Percentiles rank a stretch among this genome's conserved stretches.
These are phyloP conservation scores for Zeugodacus cucurbitae DNA, from an alignment of 1,140 invertebrate species.

Conservation along the genomic window DNA sequence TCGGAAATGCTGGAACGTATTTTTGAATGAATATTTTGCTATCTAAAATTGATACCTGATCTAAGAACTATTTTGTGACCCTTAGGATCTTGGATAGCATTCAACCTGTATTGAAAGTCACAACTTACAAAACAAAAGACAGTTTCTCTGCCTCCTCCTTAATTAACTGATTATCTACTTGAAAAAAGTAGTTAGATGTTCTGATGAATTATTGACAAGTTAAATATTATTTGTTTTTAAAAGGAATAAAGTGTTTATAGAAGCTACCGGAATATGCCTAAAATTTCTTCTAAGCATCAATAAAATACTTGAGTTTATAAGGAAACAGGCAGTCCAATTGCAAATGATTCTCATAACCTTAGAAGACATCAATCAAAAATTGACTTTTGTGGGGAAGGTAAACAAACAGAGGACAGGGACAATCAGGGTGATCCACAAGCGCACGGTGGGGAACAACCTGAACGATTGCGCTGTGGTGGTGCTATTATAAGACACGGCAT, in stretches of 20 bases:
- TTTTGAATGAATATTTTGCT: too few species aligned
- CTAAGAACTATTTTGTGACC: too few species aligned
- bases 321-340: background rate
- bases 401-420: background rate
- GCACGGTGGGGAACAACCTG: background rate
- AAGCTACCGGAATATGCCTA: background rate
- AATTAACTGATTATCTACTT: background rate
- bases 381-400: background rate
- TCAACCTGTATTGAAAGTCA: background rate
- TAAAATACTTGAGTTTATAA: background rate
- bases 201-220: background rate
- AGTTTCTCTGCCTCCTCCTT: background rate
- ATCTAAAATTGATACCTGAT: too few species aligned
- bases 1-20: too few species aligned
- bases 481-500: background rate
- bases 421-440: background rate
- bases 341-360: background rate
- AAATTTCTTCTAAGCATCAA: background rate
- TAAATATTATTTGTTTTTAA: background rate
- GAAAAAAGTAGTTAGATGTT: background rate
- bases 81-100: too few species aligned
- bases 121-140: background rate
- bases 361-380: background rate
- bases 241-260: background rate
- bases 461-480: background rate